phyloP scores from a whole-genome alignment of 2,888 invertebrate species.

The Habrosyne pyritoides region DNA sequence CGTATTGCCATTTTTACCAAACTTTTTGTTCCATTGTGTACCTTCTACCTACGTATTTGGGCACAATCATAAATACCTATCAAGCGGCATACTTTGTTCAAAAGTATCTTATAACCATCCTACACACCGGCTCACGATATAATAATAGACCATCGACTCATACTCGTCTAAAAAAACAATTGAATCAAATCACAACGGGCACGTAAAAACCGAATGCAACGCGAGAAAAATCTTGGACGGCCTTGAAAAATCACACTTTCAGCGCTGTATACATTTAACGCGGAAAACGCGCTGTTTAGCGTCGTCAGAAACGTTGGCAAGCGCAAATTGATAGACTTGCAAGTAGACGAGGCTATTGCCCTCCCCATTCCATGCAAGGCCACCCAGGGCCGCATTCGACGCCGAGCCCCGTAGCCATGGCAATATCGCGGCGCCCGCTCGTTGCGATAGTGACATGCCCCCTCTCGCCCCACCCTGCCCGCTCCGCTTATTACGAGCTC shows the following conservation, averaged over 20 bases:
- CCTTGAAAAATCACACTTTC: conserved; percentile 65
- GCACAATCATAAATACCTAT: not conserved
- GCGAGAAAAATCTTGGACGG: conserved; percentile 57
- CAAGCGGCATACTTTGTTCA: not conserved
- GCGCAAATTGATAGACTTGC: conserved; percentile 70
- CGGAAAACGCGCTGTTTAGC: conserved; percentile 60
- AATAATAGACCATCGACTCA: conserved; percentile 25
- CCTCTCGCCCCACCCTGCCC: conserved; percentile 37
- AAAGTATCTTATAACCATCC: conserved; percentile 7
- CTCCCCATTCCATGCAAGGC: conserved; percentile 84
- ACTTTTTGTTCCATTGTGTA: not conserved
- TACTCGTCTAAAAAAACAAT: conserved; percentile 10
- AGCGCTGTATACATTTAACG: conserved; percentile 50
- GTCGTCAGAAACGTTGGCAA: conserved; percentile 64
- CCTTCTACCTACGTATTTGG: not conserved
- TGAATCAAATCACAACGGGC: conserved; percentile 20
- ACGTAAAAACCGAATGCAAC: conserved; percentile 57
- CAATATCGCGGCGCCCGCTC: conserved; percentile 65
- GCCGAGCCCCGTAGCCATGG: conserved; percentile 68
- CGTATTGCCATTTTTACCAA: not conserved
- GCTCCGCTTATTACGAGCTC: conserved; percentile 67
- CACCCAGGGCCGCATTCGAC: conserved; percentile 80
- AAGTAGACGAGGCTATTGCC: conserved; percentile 80
- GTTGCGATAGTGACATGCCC: conserved; percentile 77
- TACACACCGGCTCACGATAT: not conserved